These are phyloP conservation scores for Chlorops oryzae DNA, from an alignment of 1,140 invertebrate species.

Conservation along the genomic window DNA sequence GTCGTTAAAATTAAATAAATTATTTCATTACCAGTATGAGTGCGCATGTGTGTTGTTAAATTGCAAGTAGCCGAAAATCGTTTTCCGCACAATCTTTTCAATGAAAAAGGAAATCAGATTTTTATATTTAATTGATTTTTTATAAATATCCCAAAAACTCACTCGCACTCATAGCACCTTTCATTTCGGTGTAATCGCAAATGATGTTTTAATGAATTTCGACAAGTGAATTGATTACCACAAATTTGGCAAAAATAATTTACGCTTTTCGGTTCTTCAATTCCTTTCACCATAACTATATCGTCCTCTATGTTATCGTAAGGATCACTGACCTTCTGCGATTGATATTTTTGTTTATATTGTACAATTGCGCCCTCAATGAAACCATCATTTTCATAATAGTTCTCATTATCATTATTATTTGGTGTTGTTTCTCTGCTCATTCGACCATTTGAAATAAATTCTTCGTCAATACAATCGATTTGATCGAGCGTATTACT, in stretches of 20 bases:
- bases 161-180: conserved; percentile 36
- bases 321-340: not conserved
- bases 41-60: conserved; percentile 36
- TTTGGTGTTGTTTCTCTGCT: not conserved
- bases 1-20: no score
- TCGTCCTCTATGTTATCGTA: conserved; percentile 12
- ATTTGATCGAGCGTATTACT: not conserved
- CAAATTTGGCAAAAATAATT: conserved; percentile 22
- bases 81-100: conserved; percentile 30
- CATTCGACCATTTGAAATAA: not conserved
- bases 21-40: no score
- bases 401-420: not conserved
- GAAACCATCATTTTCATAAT: not conserved
- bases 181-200: conserved; percentile 21
- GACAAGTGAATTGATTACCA: conserved; percentile 21
- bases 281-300: conserved; percentile 13
- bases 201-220: conserved; percentile 20
- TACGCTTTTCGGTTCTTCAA: conserved; percentile 1
- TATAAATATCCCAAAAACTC: conserved; percentile 4
- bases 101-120: not conserved
- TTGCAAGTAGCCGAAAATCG: conserved; percentile 31
- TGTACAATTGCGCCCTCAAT: not conserved
- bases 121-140: not conserved
- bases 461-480: not conserved
- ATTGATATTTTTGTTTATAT: not conserved